Evolutionary conservation across 2,888 invertebrate genomes (phyloP).

Genomic region (Chrysotoxum bicinctum): DNA sequence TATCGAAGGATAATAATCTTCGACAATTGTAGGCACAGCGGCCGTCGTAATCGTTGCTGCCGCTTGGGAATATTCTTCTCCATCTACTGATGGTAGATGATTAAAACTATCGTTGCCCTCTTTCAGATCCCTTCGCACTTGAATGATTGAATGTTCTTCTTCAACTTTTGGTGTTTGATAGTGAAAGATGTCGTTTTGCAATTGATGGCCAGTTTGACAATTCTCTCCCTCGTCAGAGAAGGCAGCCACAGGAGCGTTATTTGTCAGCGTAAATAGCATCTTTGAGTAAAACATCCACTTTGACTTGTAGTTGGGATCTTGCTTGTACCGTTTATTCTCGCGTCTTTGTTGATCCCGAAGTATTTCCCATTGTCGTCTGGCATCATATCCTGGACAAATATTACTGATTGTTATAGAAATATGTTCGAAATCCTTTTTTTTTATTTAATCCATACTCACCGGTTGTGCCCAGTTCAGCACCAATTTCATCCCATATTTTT

Average conservation of each 20-base stretch:
- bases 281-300: slow-evolving; percentile 74
- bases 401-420: neutral
- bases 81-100: neutral
- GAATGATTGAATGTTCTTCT: slow-evolving; percentile 35
- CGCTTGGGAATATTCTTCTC: neutral
- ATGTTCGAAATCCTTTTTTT: neutral
- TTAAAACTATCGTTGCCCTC: neutral
- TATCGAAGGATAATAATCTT: slow-evolving; percentile 2
- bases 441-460: slow-evolving; percentile 19
- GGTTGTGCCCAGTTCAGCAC: slow-evolving; percentile 13
- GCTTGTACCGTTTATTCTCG: slow-evolving; percentile 72
- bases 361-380: slow-evolving; percentile 74
- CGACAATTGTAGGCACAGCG: neutral
- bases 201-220: slow-evolving; percentile 30
- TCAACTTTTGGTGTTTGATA: slow-evolving; percentile 42
- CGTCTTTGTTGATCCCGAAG: slow-evolving; percentile 75
- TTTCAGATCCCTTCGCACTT: slow-evolving; percentile 51
- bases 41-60: neutral
- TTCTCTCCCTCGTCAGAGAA: slow-evolving; percentile 2
- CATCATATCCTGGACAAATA: slow-evolving; percentile 67
- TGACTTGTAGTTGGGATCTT: slow-evolving; percentile 64
- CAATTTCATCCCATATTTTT: slow-evolving; percentile 45
- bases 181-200: neutral
- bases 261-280: slow-evolving; percentile 71
- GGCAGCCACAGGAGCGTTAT: neutral